A percentile compares a stretch with the other conserved stretches of the same genome.
phyloP scores from a whole-genome alignment of 2,888 invertebrate species.

The Glyphotaelius pellucidus region DNA sequence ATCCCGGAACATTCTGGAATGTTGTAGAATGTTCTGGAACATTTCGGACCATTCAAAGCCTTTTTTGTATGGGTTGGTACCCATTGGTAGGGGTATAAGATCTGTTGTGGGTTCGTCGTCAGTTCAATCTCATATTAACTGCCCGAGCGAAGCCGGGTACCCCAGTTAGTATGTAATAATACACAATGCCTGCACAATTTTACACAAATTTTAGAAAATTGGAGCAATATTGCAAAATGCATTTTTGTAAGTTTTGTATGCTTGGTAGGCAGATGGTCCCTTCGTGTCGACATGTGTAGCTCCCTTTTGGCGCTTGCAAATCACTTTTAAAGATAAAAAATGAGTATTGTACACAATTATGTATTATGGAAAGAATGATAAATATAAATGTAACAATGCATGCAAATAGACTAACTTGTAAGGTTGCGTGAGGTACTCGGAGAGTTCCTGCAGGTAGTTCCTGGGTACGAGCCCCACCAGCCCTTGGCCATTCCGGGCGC shows the following conservation, averaged over 20 bases:
- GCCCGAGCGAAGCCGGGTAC: too few species aligned
- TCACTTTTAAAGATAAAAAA: not conserved
- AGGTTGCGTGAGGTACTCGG: constrained; percentile 92
- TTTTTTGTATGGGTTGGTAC: too few species aligned
- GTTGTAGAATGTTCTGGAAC: too few species aligned
- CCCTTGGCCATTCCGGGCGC: constrained; percentile 95
- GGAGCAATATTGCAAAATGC: not conserved
- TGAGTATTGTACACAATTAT: not conserved
- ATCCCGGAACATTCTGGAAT: too few species aligned
- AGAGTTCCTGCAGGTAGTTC: constrained; percentile 95
- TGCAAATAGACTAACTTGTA: constrained; percentile 78
- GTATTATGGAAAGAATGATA: not conserved
- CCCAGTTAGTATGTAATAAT: too few species aligned
- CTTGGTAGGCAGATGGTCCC: not conserved
- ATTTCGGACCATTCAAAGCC: too few species aligned
- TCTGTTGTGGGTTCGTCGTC: too few species aligned
- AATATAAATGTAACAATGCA: not conserved
- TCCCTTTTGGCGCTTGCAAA: not conserved
- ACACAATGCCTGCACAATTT: too few species aligned
- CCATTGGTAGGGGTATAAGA: too few species aligned
- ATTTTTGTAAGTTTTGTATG: not conserved
- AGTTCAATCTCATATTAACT: too few species aligned
- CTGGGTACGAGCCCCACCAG: constrained; percentile 96
- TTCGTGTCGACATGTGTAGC: too few species aligned
- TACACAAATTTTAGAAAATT: not conserved